Evolutionary conservation across 2,797 vertebrate species (phyloP).

Genomic region (Buceros bicornis): DNA sequence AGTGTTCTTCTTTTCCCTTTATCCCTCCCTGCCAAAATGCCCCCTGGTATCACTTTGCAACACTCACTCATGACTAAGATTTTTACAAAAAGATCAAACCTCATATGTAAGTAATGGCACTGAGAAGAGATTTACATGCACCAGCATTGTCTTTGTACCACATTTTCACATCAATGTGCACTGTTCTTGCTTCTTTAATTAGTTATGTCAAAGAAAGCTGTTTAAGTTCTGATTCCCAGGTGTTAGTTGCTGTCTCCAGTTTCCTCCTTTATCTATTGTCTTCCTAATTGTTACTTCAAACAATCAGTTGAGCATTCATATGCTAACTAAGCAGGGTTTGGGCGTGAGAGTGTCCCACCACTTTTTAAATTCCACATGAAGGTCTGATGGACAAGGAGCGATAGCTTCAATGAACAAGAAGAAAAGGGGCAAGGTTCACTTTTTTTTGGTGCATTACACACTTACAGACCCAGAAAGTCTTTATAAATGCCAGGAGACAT

Average conservation of each 20-base stretch:
- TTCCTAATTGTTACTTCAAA: conserved; percentile 73
- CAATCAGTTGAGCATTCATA: conserved; percentile 66
- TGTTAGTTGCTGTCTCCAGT: conserved; percentile 58
- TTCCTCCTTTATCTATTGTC: conserved; percentile 61
- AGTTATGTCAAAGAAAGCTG: conserved; percentile 69
- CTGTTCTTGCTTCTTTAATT: conserved; percentile 68
- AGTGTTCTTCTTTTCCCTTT: background rate
- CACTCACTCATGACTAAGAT: background rate
- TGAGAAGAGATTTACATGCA: background rate
- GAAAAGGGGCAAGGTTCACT: conserved; percentile 58
- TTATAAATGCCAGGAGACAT: background rate
- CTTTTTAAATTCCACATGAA: conserved; percentile 60
- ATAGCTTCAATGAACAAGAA: conserved; percentile 72
- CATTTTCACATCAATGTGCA: conserved; percentile 40
- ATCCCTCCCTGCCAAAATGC: background rate
- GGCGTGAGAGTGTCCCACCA: conserved; percentile 63
- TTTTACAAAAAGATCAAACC: background rate
- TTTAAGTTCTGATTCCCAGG: conserved; percentile 71
- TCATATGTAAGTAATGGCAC: background rate
- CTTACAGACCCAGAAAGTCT: conserved; percentile 38
- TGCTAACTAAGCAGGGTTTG: conserved; percentile 65
- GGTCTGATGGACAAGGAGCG: conserved; percentile 64
- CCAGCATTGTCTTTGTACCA: background rate
- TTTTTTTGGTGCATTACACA: conserved; percentile 54
- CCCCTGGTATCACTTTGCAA: background rate